phyloP scores from a whole-genome alignment of 2,888 invertebrate genomes.

The Acleris cristana region DNA sequence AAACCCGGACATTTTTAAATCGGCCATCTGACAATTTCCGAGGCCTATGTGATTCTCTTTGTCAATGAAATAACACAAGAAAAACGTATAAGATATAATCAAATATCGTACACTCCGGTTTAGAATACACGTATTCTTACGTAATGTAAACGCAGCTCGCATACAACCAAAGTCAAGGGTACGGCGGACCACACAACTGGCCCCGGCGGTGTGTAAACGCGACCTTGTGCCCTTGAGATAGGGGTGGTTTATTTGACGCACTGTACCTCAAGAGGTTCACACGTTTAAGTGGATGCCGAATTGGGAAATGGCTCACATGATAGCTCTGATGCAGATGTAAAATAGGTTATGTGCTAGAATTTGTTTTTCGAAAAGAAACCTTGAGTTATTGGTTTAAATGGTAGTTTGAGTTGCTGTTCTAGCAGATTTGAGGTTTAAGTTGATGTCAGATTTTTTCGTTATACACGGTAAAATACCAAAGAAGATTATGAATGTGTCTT shows the following conservation, averaged over 20 bases:
- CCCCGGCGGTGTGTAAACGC: neutral
- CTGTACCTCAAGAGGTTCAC: constrained; percentile 59
- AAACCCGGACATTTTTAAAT: too few species aligned
- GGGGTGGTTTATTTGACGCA: neutral
- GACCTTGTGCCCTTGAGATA: neutral
- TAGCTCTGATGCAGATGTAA: too few species aligned
- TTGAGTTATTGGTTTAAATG: too few species aligned
- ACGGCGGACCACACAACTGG: constrained; percentile 14
- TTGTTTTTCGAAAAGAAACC: too few species aligned
- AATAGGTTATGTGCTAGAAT: too few species aligned
- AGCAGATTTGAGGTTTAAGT: too few species aligned
- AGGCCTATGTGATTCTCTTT: neutral
- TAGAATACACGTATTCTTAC: constrained; percentile 54
- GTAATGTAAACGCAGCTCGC: constrained; percentile 54
- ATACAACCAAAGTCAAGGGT: constrained; percentile 50
- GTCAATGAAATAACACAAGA: constrained; percentile 1
- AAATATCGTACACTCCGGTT: constrained; percentile 14
- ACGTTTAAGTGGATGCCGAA: constrained; percentile 53
- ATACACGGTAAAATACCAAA: too few species aligned
- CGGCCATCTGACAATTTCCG: too few species aligned
- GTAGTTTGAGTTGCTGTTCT: too few species aligned
- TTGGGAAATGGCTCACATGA: constrained; percentile 60
- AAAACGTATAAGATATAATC: constrained; percentile 13
- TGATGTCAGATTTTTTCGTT: too few species aligned
- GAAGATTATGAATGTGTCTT: too few species aligned